Evolutionary conservation across 2,888 invertebrate genomes (phyloP), one percentile per base, ranked within the genome.

Genomic region (Hemistola chrysoprasaria): DNA sequence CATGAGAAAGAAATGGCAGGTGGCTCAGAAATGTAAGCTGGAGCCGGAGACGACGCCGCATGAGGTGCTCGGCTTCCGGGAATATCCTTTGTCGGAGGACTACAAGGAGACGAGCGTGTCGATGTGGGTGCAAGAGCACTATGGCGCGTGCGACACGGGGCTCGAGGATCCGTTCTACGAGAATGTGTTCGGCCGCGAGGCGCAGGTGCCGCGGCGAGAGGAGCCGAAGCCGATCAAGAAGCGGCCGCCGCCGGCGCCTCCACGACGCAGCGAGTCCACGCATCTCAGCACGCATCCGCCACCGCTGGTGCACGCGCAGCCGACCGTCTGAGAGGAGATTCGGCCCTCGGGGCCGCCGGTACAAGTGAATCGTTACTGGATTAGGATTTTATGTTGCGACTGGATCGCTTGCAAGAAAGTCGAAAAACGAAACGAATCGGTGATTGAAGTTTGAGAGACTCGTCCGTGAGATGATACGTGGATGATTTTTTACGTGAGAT

Each of bases 1-100:
- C 0, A 97, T 97, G 95, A 91, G 95, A 53, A 97, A 97, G 68
- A 97, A 97, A 66, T 95, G 95, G 95, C 95, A 96, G 65, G 96
- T 97, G 0, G 97, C 97, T 1, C 97, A 97, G 67, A 97, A 97
- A 71, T 96, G 97, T 68, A 95, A 96, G 76, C 82, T 94, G 11
- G 97, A 97, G 72, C 93, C 94, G 7, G 92, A 94, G n/a, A 95
- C 96, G 1, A 95, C 95, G 23, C 97, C 97, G 0, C 96, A 97
- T 67, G 96, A 97, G 72, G 97, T 97, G 1, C 90, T 97, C 4
- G 97, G 97, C 0, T 97, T 97, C 68, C 90, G 97, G 4, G 95
- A 96, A 69, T 95, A 95, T 20, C 93, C 94, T 3, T 90, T 93
- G 11, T 83, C 92, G 0, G 93, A 93, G 6, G 93, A 94, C 59